Base-by-base conservation (phyloP, 2,113 vertebrate genomes). In the Hiodon tergisus region DNA sequence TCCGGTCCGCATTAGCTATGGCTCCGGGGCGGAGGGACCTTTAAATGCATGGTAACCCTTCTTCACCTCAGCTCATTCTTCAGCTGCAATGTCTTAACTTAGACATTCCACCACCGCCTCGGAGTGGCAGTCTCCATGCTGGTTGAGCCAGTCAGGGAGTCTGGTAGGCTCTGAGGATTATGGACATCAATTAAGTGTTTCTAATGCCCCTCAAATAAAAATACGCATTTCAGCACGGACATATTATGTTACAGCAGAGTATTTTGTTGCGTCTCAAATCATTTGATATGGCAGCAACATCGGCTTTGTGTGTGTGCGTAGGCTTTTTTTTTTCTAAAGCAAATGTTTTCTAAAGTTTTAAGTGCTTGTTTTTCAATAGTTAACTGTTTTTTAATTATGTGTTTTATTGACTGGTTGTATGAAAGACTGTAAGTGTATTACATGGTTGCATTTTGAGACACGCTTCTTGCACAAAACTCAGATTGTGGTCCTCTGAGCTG, bases 1-100 rank as follows among this genome's bases (percentile, higher is more conserved):
- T 77, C 77, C 66, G 52, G 52, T 74, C 9, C 69, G 53, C 54
- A 51, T 73, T 55, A 55, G 7, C 61, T 75, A 16, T 69, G 74
- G 54, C 57, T 70, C 67, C 3, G 52, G 47, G 31, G 31, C 31
- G 31, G 31, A 31, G 57, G 67, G 54, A 63, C 4, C 13, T 66
- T 50, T 17, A 47, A 48, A 16, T 31, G 46, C 10, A 14, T 6
- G 46, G 51, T 60, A 7, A 62, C 68, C 50, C 55, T 14, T 54
- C 31, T 46, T 65, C 71, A 74, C 54, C 55, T 13, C 57, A 6
- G 31, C 52, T 54, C 13, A 55, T 31, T 80, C 31, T 58, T 69
- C 75, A 62, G 67, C 54, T 66, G 75, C 3, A 63, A 62, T 55
- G 46, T 80, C 76, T 72, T 61, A 62, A 72, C 69, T 62, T 6